Percentiles rank a stretch among this genome's conserved stretches.
These are phyloP conservation scores for Bathynomus jamesi DNA, from an alignment of 1,140 invertebrate genomes.

Conservation along the genomic window DNA sequence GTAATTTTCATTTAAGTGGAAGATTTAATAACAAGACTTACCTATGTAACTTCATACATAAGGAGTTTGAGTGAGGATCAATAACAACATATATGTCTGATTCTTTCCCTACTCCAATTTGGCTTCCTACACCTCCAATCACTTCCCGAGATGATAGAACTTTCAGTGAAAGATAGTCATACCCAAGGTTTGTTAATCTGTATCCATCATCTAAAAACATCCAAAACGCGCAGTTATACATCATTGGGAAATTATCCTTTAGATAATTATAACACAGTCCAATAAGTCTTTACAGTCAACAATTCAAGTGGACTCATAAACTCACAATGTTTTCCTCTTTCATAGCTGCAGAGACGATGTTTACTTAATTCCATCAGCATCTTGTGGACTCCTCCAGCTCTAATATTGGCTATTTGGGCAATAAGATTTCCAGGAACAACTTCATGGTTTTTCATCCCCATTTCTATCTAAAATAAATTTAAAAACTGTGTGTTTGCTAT, in stretches of 20 bases:
- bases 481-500: constrained; percentile 15
- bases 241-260: background rate
- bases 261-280: background rate
- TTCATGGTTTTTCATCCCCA: constrained; percentile 99
- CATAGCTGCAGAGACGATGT: constrained; percentile 80
- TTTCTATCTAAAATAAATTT: constrained; percentile 60
- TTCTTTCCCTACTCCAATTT: constrained; percentile 78
- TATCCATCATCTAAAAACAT: constrained; percentile 78
- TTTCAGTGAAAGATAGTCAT: constrained; percentile 94
- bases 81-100: constrained; percentile 46
- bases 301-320: too few relatives aligned
- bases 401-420: constrained; percentile 88
- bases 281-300: too few relatives aligned
- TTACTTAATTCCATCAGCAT: constrained; percentile 81
- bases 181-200: constrained; percentile 88
- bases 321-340: constrained; percentile 85
- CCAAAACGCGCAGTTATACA: too few relatives aligned
- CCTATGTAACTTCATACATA: constrained; percentile 82
- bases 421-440: constrained; percentile 80
- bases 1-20: constrained; percentile 47
- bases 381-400: constrained; percentile 88
- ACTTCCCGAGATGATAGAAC: constrained; percentile 68
- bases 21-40: too few relatives aligned
- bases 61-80: constrained; percentile 40
- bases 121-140: constrained; percentile 85